Percentiles rank a stretch among this genome's conserved stretches.
phyloP scores from a whole-genome alignment of 2,888 invertebrate genomes.

The Philaethria dido region DNA sequence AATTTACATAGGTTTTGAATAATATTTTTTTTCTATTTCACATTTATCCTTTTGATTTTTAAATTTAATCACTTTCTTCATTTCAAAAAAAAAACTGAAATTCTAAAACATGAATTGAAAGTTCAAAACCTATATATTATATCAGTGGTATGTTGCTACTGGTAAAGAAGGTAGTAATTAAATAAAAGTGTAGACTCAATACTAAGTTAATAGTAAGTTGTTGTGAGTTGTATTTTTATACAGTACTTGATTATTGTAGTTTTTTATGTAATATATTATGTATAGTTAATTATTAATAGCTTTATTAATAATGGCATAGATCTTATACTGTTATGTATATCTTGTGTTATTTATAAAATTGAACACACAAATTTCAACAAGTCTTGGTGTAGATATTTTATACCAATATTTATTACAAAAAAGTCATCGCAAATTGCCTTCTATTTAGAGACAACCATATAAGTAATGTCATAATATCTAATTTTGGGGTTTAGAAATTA shows the following conservation, averaged over 20 bases:
- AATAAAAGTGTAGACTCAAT: not conserved
- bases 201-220: not conserved
- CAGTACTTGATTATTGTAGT: not conserved
- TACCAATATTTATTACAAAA: not conserved
- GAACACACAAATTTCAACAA: not conserved
- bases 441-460: not conserved
- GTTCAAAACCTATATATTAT: not conserved
- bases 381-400: conserved; percentile 1
- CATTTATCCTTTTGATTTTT: too few relatives aligned
- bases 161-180: too few relatives aligned
- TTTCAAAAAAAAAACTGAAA: too few relatives aligned
- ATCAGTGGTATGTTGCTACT: too few relatives aligned
- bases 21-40: not conserved
- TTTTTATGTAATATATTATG: conserved; percentile 1
- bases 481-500: not conserved
- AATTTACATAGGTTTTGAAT: not conserved
- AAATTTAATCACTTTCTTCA: too few relatives aligned
- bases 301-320: not conserved
- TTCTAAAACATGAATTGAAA: too few relatives aligned
- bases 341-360: not conserved
- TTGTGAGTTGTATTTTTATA: not conserved
- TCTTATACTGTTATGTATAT: not conserved
- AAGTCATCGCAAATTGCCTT: not conserved
- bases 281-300: not conserved
- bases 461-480: not conserved